These are phyloP conservation scores for Limonius californicus DNA, from an alignment of 1,140 invertebrate species.

Conservation along the genomic window DNA sequence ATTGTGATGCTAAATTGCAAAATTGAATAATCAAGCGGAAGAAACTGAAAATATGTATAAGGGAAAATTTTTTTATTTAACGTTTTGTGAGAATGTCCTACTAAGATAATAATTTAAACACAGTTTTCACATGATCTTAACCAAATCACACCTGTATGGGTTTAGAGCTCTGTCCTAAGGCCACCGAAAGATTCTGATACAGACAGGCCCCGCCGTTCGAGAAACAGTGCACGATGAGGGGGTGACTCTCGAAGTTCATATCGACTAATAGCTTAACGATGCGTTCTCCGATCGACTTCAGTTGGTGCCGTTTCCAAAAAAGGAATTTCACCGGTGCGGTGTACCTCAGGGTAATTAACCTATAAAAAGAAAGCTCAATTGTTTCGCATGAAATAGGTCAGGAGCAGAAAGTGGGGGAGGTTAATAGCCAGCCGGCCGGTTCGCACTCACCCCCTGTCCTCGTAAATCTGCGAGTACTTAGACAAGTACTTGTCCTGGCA, in stretches of 20 bases:
- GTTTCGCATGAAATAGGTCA: neutral
- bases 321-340: conserved; percentile 65
- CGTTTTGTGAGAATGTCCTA: too few relatives aligned
- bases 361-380: conserved; percentile 41
- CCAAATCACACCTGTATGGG: conserved; percentile 48
- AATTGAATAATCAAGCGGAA: too few relatives aligned
- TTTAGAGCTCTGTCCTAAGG: conserved; percentile 51
- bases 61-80: too few relatives aligned
- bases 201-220: conserved; percentile 73
- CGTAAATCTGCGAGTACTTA: conserved; percentile 76
- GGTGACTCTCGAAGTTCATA: conserved; percentile 65
- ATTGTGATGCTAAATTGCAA: too few relatives aligned
- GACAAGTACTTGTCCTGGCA: conserved; percentile 71
- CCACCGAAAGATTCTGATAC: conserved; percentile 62
- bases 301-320: conserved; percentile 59
- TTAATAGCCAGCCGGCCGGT: neutral
- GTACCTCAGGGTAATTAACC: conserved; percentile 70
- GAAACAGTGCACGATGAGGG: conserved; percentile 75
- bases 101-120: too few relatives aligned
- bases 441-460: conserved; percentile 62
- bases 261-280: conserved; percentile 64
- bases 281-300: conserved; percentile 60
- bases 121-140: too few relatives aligned
- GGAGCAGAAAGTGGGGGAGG: neutral
- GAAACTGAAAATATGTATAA: too few relatives aligned